Base-by-base conservation (phyloP, 1,140 invertebrate genomes). In the Samia ricini region DNA sequence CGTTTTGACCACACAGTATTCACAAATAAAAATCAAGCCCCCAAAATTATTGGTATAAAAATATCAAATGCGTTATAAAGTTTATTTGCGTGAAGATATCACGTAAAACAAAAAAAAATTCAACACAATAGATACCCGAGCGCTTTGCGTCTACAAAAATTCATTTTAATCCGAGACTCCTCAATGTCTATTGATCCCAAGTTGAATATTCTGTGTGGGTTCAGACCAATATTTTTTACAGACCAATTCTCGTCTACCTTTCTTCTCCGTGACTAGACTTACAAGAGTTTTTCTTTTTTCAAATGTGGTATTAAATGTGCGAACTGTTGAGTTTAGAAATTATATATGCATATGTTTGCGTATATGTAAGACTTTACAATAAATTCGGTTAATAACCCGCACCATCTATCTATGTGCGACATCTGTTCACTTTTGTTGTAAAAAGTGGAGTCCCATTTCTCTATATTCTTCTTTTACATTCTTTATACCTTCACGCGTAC, bases 211-310 rank as follows among this genome's bases (percentile, higher is more conserved):
- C 69, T 60, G 58, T 21, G 61, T 66, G 60, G 66, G 33, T 54
- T 59, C 60, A 60, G 58, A 63, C 68, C 68, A 69, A 66, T 67
- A 71, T 67, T 66, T 66, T 71, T 67, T 67, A 64, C 69, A 71
- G 59, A 62, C 64, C 69, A 71, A 64, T 71, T 64, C 69, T 42
- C 64, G 62, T 70, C 64, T 60, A 61, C 69, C 64, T 64, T 62
- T 64, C 64, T 61, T 59, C 56, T 67, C 62, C 69, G 69, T 71
- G 69, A 71, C 61, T 63, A 52, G 64, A 71, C 59, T 71, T 29
- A 50, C 62, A 64, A 71, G 33, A 24, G 51, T 26, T 24, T 5
- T 4, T 26, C 3, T 26, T 3, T 8, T 42, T 42, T 42, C n/a
- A n/a, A n/a, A n/a, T n/a, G n/a, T n/a, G n/a, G n/a, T n/a, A 15